These are phyloP conservation scores for Plodia interpunctella DNA, from an alignment of 1,140 invertebrate species.

Conservation along the genomic window DNA sequence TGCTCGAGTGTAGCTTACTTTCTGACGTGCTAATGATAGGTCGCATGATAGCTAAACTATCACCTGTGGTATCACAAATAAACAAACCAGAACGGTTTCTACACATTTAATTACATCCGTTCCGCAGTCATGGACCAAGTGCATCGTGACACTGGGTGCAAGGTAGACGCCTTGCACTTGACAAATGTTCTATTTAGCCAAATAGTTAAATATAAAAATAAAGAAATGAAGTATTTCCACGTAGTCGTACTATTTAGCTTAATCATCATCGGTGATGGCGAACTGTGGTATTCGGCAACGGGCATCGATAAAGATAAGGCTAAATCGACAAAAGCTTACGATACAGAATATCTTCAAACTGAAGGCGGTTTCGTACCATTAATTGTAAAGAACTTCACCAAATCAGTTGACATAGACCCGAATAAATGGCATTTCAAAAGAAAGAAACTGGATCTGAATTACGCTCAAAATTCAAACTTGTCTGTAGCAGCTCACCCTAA, in stretches of 20 bases:
- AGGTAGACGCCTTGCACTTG: slow-evolving; percentile 4
- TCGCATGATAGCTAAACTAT: slow-evolving; percentile 20
- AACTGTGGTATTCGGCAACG: slow-evolving; percentile 29
- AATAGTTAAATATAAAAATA: not conserved
- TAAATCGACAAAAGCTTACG: not conserved
- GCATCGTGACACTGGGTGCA: slow-evolving; percentile 7
- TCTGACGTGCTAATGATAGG: not conserved
- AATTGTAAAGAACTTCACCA: not conserved
- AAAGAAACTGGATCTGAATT: not conserved
- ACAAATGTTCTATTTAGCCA: no score
- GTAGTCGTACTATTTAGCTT: slow-evolving; percentile 14
- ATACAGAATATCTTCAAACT: not conserved
- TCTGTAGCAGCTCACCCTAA: not conserved
- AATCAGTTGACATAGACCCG: not conserved
- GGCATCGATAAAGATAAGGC: slow-evolving; percentile 16
- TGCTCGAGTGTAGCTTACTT: not conserved
- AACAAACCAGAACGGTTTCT: slow-evolving; percentile 52
- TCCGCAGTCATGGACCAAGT: slow-evolving; percentile 33
- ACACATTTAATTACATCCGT: slow-evolving; percentile 58
- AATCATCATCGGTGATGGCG: slow-evolving; percentile 13
- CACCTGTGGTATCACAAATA: slow-evolving; percentile 31
- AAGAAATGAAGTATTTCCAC: slow-evolving; percentile 17
- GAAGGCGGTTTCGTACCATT: not conserved
- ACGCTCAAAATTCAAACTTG: not conserved
- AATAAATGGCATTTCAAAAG: not conserved